Evolutionary conservation across 2,797 vertebrate species (phyloP).

Genomic region (Clarias platycephalus): DNA sequence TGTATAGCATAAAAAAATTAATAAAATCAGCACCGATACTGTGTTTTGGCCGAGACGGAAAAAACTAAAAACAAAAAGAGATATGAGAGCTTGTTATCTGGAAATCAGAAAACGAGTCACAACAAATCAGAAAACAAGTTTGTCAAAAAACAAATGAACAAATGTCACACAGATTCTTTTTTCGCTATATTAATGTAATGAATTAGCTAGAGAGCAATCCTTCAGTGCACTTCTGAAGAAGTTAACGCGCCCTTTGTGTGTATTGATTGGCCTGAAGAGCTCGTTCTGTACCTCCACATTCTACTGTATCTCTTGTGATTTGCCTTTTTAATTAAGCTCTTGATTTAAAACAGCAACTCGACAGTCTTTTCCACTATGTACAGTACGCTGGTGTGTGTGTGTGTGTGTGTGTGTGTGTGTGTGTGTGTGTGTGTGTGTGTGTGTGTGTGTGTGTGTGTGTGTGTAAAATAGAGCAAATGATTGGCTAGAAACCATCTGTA

Average conservation of each 20-base stretch:
- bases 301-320: slow-evolving; percentile 43
- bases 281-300: slow-evolving; percentile 49
- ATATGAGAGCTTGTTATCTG: no score
- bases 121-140: neutral
- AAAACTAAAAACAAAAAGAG: neutral
- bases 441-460: slow-evolving; percentile 26
- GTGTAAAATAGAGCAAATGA: neutral
- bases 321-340: slow-evolving; percentile 62
- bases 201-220: slow-evolving; percentile 14
- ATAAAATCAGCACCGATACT: no score
- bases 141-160: neutral
- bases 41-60: no score
- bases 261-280: slow-evolving; percentile 59
- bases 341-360: slow-evolving; percentile 56
- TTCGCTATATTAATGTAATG: neutral
- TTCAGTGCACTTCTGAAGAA: slow-evolving; percentile 19
- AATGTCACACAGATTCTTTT: neutral
- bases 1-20: no score
- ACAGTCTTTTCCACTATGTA: slow-evolving; percentile 36
- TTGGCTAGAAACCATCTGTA: neutral
- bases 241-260: slow-evolving; percentile 44
- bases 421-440: neutral
- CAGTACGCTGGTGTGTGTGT: neutral
- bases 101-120: no score
- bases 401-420: slow-evolving; percentile 29